These are phyloP conservation scores for Arctia plantaginis DNA, from an alignment of 2,888 invertebrate species.

Conservation along the genomic window DNA sequence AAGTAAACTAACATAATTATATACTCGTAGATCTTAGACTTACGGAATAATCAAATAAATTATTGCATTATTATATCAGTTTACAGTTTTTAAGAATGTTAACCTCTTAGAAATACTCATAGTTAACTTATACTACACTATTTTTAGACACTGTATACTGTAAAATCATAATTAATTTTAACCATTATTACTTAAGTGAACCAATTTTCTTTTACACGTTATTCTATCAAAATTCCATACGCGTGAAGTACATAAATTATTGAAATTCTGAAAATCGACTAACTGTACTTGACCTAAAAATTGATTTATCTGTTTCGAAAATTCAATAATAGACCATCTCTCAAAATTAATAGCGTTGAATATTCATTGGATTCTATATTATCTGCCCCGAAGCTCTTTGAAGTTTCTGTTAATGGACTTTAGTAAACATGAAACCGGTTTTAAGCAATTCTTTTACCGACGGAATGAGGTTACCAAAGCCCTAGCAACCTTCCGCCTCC, in stretches of 20 bases:
- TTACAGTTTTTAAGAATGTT: no score
- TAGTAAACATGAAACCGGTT: conserved; percentile 31
- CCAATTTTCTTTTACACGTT: not conserved
- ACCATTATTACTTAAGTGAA: not conserved
- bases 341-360: conserved; percentile 54
- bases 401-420: conserved; percentile 52
- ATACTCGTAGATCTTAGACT: no score
- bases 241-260: conserved; percentile 1
- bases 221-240: conserved; percentile 7
- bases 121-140: no score
- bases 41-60: no score
- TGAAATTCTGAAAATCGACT: conserved; percentile 20
- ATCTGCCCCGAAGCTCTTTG: conserved; percentile 37
- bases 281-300: conserved; percentile 15
- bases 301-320: conserved; percentile 16
- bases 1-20: no score
- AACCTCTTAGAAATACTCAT: no score
- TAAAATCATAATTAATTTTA: not conserved
- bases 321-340: conserved; percentile 20
- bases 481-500: not conserved
- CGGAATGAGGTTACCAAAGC: not conserved
- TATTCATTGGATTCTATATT: conserved; percentile 55
- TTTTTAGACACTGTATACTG: no score
- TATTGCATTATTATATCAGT: no score
- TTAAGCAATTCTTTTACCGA: not conserved